Conservation (phyloP, 2,888 invertebrate genomes). For the Lithophane socia region DNA sequence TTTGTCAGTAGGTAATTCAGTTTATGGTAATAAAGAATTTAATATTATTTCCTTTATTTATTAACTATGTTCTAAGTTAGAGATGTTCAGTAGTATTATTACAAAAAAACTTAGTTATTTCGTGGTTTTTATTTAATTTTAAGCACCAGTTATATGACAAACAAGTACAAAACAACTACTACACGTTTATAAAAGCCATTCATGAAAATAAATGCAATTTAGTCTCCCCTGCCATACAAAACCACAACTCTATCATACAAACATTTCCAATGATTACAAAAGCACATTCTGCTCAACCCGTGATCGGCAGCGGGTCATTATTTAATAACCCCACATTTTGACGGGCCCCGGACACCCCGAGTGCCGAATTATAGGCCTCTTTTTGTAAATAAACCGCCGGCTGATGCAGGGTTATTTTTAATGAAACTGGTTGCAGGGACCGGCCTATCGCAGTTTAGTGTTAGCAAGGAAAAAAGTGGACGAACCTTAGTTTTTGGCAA, state of each 20-base stretch:
- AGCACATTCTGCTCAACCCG: constrained; percentile 57
- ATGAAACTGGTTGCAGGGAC: constrained; percentile 55
- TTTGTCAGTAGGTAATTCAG: no score
- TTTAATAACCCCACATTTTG: constrained; percentile 85
- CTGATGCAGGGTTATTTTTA: constrained; percentile 55
- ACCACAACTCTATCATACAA: constrained; percentile 56
- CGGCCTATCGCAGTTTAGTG: constrained; percentile 49
- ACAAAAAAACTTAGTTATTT: neutral
- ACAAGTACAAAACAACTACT: constrained; percentile 13
- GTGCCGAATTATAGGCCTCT: constrained; percentile 83
- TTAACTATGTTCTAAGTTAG: no score
- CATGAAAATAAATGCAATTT: constrained; percentile 48
- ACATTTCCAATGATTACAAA: constrained; percentile 55
- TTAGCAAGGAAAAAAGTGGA: constrained; percentile 40
- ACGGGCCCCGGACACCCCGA: constrained; percentile 77
- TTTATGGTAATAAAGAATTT: no score
- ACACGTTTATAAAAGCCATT: constrained; percentile 23
- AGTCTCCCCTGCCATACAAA: constrained; percentile 29
- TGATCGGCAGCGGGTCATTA: constrained; percentile 81
- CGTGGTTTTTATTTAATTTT: neutral
- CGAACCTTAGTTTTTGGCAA: constrained; percentile 6
- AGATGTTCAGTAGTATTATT: no score
- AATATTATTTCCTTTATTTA: no score
- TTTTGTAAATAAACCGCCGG: constrained; percentile 87
- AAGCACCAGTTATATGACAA: neutral